A percentile compares a stretch with the other conserved stretches of the same genome.
Conservation (phyloP, 2,888 invertebrate genomes). For the Caenorhabditis sinica region DNA sequence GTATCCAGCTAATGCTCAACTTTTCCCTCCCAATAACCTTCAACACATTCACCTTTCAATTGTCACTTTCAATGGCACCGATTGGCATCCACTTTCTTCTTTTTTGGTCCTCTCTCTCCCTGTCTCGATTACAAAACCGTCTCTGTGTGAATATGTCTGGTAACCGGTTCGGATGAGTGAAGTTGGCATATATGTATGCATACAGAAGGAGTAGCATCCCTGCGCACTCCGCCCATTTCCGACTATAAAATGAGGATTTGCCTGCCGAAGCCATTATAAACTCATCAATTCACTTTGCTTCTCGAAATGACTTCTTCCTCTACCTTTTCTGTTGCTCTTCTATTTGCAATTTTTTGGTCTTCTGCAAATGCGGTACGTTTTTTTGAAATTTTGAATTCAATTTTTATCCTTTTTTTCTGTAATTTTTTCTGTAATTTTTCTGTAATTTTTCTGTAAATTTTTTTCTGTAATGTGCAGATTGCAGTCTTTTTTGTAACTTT, state of each 20-base stretch:
- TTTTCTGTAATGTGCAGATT: no score
- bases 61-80: slow-evolving; percentile 45
- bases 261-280: slow-evolving; percentile 51
- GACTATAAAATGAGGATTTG: slow-evolving; percentile 62
- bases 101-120: not conserved
- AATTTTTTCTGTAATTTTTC: not conserved
- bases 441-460: no score
- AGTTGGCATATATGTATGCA: slow-evolving; percentile 59
- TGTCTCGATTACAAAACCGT: slow-evolving; percentile 54
- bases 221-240: slow-evolving; percentile 57
- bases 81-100: slow-evolving; percentile 50
- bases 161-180: slow-evolving; percentile 56
- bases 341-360: slow-evolving; percentile 22
- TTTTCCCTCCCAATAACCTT: slow-evolving; percentile 21
- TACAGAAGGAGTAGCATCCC: slow-evolving; percentile 36
- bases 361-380: slow-evolving; percentile 26
- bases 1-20: not conserved
- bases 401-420: not conserved
- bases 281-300: slow-evolving; percentile 50
- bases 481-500: no score
- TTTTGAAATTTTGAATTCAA: not conserved
- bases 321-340: slow-evolving; percentile 19
- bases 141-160: not conserved
- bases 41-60: slow-evolving; percentile 15
- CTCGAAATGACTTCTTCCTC: slow-evolving; percentile 34